A percentile compares a stretch with the other conserved stretches of the same genome.
phyloP scores from a whole-genome alignment of 2,888 invertebrate genomes.

The Machimus atricapillus region DNA sequence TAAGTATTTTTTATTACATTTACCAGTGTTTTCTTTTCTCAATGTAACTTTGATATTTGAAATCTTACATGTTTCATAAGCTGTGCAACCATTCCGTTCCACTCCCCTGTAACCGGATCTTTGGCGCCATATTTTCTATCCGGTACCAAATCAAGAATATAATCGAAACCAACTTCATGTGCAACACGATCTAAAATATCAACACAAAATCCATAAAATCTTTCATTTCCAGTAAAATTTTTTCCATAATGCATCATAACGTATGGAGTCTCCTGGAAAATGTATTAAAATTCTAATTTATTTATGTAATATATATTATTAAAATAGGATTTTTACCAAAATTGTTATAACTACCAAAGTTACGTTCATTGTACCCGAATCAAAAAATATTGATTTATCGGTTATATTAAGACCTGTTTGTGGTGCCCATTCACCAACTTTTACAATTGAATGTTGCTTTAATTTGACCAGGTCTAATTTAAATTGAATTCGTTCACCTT shows the following conservation, averaged over 20 bases:
- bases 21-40: background rate
- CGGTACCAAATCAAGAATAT: conserved; percentile 73
- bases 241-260: conserved; percentile 76
- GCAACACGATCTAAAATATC: conserved; percentile 75
- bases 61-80: conserved; percentile 73
- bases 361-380: conserved; percentile 75
- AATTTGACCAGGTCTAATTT: conserved; percentile 77
- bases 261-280: conserved; percentile 72
- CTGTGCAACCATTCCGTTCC: conserved; percentile 78
- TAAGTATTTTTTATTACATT: no score
- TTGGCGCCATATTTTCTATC: conserved; percentile 78
- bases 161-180: conserved; percentile 73
- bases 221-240: conserved; percentile 75
- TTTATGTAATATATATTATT: background rate
- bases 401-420: conserved; percentile 73
- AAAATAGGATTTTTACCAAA: conserved; percentile 66
- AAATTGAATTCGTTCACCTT: conserved; percentile 77
- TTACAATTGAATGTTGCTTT: conserved; percentile 75
- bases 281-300: background rate
- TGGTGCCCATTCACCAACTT: conserved; percentile 80
- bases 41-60: background rate
- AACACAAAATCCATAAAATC: conserved; percentile 82
- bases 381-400: conserved; percentile 74
- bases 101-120: conserved; percentile 75
- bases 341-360: conserved; percentile 80